Conservation (phyloP, 2,888 invertebrate genomes). For the Augochlorella aurata region DNA sequence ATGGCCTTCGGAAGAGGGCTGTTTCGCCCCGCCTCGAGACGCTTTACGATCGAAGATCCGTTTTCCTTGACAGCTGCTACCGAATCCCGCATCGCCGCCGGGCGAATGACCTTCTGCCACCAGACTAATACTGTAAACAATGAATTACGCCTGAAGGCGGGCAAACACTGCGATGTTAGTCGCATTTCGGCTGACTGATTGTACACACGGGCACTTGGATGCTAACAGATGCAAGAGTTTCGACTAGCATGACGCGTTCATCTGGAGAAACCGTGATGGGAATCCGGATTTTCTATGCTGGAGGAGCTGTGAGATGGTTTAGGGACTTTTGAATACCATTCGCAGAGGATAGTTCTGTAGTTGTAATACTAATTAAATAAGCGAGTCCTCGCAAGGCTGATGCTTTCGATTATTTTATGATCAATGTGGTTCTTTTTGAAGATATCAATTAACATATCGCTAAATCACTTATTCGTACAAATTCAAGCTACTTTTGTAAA, state of each 20-base stretch:
- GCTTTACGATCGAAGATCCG: constrained; percentile 21
- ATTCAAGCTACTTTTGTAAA: no score
- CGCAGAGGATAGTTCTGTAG: neutral
- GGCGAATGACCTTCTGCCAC: constrained; percentile 57
- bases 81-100: constrained; percentile 66
- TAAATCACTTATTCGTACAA: no score
- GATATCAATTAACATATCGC: no score
- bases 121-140: constrained; percentile 53
- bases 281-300: neutral
- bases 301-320: neutral
- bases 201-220: constrained; percentile 3
- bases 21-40: neutral
- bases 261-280: neutral
- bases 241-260: constrained; percentile 3
- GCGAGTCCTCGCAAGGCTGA: no score
- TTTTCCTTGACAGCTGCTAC: constrained; percentile 68
- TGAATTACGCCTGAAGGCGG: constrained; percentile 51
- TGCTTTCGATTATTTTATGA: no score
- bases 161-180: constrained; percentile 30
- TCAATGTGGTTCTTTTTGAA: no score
- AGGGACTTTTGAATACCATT: neutral
- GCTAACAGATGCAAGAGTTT: constrained; percentile 33
- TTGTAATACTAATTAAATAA: no score
- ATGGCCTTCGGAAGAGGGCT: neutral
- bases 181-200: constrained; percentile 32